Evolutionary conservation across 23 tunicate species (phyloP), one percentile per base, ranked within the genome.

Genomic region (Styela clava): DNA sequence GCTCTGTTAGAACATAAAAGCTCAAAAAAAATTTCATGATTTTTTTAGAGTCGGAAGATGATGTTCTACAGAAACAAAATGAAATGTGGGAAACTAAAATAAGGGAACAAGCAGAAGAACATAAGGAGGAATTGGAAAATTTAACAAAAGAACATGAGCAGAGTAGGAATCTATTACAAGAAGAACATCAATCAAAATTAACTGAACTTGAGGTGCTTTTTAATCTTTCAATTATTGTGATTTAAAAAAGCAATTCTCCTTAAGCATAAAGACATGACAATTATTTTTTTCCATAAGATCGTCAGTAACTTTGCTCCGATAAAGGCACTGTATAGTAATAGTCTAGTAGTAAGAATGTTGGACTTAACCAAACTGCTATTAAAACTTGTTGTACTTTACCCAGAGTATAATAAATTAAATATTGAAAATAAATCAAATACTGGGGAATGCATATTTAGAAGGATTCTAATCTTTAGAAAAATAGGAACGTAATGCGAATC

Each of bases 91-190:
- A 67, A 67, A 27, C 19, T 29, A 67, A 67, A 67, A n/a, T 67
- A 16, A 67, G 12, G 24, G 71, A 67, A 24, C 71, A 25, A 1
- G 31, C 71, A 67, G 71, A 67, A 67, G 22, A 18, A 29, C 31
- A 67, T 67, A 67, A 67, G 71, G 16, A 67, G 24, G 71, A 67
- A 25, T 25, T 67, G 1, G 71, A 67, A 18, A 22, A 67, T 29
- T 29, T 67, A 18, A 67, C 30, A 16, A 67, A 67, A 67, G 31
- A 1, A 29, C 22, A 18, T 67, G 71, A 67, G 22, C 24, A 67
- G 22, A 67, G 22, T 12, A 16, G 12, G 24, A 67, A 67, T 12
- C 16, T 16, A 16, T 0, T 22, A 24, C 31, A 25, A 29, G 23
- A 67, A 24, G 71, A 22, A 1, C 71, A 67, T 44, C 56, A 44